Evolutionary conservation across 2,888 invertebrate genomes (phyloP).

Genomic region (Neoascia interrupta): DNA sequence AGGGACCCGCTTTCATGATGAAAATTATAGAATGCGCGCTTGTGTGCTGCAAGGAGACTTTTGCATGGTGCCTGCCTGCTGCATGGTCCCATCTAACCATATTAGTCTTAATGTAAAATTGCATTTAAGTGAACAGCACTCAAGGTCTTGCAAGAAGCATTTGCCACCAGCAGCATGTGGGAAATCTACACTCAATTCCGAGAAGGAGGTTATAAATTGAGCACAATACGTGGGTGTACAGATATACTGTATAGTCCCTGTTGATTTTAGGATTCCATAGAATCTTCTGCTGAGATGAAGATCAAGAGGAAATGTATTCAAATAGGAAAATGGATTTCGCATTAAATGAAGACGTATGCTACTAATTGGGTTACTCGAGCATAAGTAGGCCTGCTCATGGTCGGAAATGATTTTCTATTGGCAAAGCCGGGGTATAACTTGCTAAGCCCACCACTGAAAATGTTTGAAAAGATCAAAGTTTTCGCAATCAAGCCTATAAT

Average conservation of each 20-base stretch:
- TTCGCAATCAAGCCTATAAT: no score
- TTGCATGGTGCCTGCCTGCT: no score
- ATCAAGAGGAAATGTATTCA: not conserved
- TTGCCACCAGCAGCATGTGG: not conserved
- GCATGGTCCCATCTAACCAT: slow-evolving; percentile 5
- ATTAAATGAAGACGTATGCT: no score
- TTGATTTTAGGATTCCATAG: not conserved
- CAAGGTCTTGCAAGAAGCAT: not conserved
- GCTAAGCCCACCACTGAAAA: no score
- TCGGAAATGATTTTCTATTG: no score
- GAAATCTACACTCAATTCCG: no score
- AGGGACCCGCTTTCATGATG: slow-evolving; percentile 19
- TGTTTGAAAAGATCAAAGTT: no score
- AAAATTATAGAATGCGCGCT: slow-evolving; percentile 35
- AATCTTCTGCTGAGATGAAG: not conserved
- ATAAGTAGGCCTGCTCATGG: no score
- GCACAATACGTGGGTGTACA: not conserved
- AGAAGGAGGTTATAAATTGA: no score
- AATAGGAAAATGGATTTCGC: no score
- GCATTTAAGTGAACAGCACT: slow-evolving; percentile 5
- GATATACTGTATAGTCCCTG: not conserved
- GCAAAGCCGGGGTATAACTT: no score
- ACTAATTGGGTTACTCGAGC: no score
- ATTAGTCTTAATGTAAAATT: slow-evolving; percentile 10
- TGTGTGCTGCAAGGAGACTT: slow-evolving; percentile 11